Evolutionary conservation across 2,888 invertebrate species (phyloP).

Genomic region (Spatulosminthurus flaviceps): DNA sequence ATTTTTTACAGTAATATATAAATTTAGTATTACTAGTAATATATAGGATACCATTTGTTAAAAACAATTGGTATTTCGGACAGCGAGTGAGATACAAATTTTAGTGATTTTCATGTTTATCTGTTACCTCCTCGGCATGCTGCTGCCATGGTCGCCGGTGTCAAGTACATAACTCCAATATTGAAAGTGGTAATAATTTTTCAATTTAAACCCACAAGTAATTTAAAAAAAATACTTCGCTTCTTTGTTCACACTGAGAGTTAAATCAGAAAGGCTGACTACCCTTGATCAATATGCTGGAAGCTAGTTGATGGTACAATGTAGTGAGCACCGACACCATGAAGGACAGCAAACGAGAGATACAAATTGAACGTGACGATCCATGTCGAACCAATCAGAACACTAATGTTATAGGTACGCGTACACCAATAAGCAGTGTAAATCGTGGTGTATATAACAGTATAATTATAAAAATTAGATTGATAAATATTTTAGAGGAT

Average conservation of each 20-base stretch:
- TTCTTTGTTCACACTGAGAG: no score
- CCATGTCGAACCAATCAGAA: constrained; percentile 5
- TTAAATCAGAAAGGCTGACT: no score
- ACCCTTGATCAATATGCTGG: no score
- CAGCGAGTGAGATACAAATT: constrained; percentile 12
- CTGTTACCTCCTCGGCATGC: neutral
- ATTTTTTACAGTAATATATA: neutral
- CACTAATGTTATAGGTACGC: neutral
- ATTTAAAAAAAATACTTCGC: no score
- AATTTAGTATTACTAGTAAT: neutral
- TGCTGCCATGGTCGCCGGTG: neutral
- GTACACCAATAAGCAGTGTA: no score
- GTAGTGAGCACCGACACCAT: neutral
- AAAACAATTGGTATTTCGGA: neutral
- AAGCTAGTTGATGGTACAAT: neutral
- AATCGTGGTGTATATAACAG: no score
- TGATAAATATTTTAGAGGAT: neutral
- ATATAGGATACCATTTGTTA: neutral
- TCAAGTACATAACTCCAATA: no score
- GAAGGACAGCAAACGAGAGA: constrained; percentile 1
- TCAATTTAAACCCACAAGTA: no score
- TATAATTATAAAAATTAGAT: neutral
- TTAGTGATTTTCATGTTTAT: constrained; percentile 8
- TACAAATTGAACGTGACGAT: constrained; percentile 6
- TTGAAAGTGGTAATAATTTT: no score